Base-by-base conservation (phyloP, 2,888 invertebrate species). In the Dicyrtomina minuta region DNA sequence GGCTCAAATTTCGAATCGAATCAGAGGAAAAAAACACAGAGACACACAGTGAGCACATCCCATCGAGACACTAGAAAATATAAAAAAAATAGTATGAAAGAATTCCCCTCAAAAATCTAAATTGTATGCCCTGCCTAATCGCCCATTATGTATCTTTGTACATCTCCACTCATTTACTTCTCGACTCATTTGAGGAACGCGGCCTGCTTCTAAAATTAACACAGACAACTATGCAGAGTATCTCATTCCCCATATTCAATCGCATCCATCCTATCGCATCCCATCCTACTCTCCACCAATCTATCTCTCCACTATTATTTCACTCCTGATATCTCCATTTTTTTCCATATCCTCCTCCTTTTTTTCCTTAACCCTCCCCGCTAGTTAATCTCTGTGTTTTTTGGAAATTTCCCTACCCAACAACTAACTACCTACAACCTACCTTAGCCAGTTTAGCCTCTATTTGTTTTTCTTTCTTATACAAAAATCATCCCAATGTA, bases 101-200 rank as follows among this genome's bases (percentile, higher is more conserved):
- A 64, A 64, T 64, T 64, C 51, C 64, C 64, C 53, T 51, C 33
- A 64, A 64, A 64, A 64, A 64, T 64, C 64, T 51, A 64, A 64
- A 64, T 64, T 64, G 64, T 64, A n/a, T 43, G 17, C 60, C 44
- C 20, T 60, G 60, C 60, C 60, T 60, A 64, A 64, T 64, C 64
- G 53, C 64, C 64, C 64, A 64, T 64, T 64, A 64, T 64, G 64
- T 51, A 64, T 51, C 64, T 53, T 64, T 33, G 51, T 20, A 15
- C 51, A 51, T 39, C 64, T 64, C 49, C 64, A 64, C 64, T 64
- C 49, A 64, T 64, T 64, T 64, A 64, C 64, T n/a, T n/a, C n/a
- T 64, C 51, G 49, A 64, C 64, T 64, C 51, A 64, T 64, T 64
- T 41, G 41, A 64, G 51, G 64, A 64, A 64, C 53, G 51, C 64